Percentiles rank a stretch among this genome's conserved stretches.
phyloP scores from a whole-genome alignment of 1,140 invertebrate genomes.

The Lanistes nyassanus region DNA sequence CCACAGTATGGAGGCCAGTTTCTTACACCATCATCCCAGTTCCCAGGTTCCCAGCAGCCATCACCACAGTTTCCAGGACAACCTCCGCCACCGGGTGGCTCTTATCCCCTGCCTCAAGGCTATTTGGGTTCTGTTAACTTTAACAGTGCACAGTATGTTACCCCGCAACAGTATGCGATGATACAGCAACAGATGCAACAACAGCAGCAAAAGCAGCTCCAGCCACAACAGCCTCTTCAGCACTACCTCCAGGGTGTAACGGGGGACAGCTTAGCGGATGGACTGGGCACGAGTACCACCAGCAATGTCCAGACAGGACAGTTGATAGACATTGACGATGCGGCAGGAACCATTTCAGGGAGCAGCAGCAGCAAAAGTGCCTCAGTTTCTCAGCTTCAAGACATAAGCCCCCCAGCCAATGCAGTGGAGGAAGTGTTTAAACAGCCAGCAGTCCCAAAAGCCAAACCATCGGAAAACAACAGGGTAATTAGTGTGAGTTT shows the following conservation, averaged over 20 bases:
- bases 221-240: conserved; percentile 33
- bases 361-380: conserved; percentile 20
- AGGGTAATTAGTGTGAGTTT: conserved; percentile 10
- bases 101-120: conserved; percentile 37
- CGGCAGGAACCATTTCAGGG: conserved; percentile 35
- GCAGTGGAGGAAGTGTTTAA: conserved; percentile 32
- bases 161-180: conserved; percentile 27
- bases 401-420: conserved; percentile 13
- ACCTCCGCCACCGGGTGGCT: conserved; percentile 33
- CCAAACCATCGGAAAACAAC: conserved; percentile 13
- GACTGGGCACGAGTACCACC: conserved; percentile 9
- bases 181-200: conserved; percentile 36
- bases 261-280: conserved; percentile 5
- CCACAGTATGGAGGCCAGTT: conserved; percentile 34
- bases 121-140: neutral
- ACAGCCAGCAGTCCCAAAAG: conserved; percentile 35
- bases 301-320: conserved; percentile 32
- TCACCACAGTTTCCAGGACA: conserved; percentile 41
- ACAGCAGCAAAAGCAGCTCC: conserved; percentile 29
- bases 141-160: conserved; percentile 7
- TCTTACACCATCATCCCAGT: conserved; percentile 27
- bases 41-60: conserved; percentile 27
- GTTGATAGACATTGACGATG: conserved; percentile 35
- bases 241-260: conserved; percentile 10
- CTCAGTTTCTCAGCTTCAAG: conserved; percentile 21